Conservation (phyloP, 2,113 vertebrate genomes). For the Erpornis zantholeuca region DNA sequence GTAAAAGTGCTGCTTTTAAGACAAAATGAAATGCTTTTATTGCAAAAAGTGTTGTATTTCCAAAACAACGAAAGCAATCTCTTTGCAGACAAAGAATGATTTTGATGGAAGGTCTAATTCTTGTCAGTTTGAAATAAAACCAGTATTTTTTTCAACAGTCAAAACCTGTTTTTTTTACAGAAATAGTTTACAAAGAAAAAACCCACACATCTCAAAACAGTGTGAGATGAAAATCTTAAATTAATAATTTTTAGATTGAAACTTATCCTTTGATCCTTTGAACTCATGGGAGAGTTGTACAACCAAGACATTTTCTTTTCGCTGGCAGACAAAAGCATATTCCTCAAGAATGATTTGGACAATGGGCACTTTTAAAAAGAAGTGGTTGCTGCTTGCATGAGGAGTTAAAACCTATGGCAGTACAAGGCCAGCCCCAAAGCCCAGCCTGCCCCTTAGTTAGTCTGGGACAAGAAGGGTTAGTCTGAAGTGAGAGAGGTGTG, state of each 20-base stretch:
- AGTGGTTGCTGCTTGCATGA: background rate
- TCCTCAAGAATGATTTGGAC: background rate
- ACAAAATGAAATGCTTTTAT: background rate
- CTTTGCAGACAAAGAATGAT: background rate
- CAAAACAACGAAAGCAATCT: background rate
- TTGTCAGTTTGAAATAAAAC: background rate
- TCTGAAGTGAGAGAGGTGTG: background rate
- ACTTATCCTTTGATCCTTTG: background rate
- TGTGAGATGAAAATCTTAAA: background rate
- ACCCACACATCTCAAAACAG: background rate
- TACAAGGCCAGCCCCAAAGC: background rate
- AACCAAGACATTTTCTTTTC: background rate
- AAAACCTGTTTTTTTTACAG: background rate
- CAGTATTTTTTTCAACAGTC: background rate
- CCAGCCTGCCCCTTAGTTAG: background rate
- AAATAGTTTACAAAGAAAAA: background rate
- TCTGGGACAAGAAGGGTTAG: background rate
- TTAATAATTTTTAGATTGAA: background rate
- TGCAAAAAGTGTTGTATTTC: background rate
- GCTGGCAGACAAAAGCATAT: background rate
- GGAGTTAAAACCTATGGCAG: background rate
- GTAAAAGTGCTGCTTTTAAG: background rate
- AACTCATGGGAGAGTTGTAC: background rate
- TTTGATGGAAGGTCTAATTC: background rate
- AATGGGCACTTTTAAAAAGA: background rate